Percentiles rank a stretch among this genome's conserved stretches.
phyloP scores from a whole-genome alignment of 1,140 invertebrate species.

The Octopus sinensis region DNA sequence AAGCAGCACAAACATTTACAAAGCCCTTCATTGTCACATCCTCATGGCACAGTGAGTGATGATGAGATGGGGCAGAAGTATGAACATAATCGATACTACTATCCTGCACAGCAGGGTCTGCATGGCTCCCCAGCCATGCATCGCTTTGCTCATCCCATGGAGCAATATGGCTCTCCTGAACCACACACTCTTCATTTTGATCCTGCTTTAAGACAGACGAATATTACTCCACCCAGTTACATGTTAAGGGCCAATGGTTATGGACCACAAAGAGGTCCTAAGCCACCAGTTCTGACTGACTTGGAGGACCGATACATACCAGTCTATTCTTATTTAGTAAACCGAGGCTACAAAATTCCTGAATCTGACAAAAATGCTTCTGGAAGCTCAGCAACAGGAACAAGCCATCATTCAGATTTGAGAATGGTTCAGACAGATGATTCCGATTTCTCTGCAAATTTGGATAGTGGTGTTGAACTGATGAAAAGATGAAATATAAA shows the following conservation, averaged over 20 bases:
- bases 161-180: not conserved
- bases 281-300: not conserved
- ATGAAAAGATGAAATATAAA: not conserved
- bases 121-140: not conserved
- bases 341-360: not conserved
- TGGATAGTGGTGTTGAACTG: conserved; percentile 8
- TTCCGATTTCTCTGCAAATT: conserved; percentile 8
- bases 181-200: not conserved
- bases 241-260: too few relatives aligned
- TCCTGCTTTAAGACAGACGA: not conserved
- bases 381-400: not conserved
- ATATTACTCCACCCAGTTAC: not conserved
- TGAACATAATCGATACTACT: not conserved
- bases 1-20: not conserved
- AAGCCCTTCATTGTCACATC: not conserved
- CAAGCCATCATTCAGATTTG: not conserved
- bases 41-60: not conserved
- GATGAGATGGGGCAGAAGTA: not conserved
- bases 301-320: not conserved
- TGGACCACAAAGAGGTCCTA: not conserved
- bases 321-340: conserved; percentile 1
- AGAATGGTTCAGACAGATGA: conserved; percentile 3
- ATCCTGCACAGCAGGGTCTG: not conserved
- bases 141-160: not conserved
- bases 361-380: not conserved